Base-by-base conservation (phyloP, 1,140 invertebrate species). In the Aplysia californica region DNA sequence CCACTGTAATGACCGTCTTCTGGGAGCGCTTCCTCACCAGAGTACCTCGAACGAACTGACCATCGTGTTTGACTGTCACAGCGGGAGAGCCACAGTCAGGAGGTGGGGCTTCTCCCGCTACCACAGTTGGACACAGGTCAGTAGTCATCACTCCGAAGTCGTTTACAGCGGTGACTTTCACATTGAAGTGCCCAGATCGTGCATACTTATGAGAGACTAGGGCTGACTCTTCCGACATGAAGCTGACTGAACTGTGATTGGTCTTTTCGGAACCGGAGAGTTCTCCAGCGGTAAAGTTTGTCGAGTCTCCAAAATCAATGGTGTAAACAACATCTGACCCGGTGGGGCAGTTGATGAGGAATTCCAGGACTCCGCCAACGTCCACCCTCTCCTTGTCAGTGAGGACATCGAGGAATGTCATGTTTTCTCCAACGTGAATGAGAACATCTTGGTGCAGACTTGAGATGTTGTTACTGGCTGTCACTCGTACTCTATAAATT, bases 351-450 rank as follows among this genome's bases (percentile, higher is more conserved):
- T 75, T 79, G 0, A 87, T 68, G 2, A 39, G 73, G 36, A 87
- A 78, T 10, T 69, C 76, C 20, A 83, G 76, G 3, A 81, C 67
- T 10, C 81, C 69, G 38, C 74, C 66, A 1, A 78, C 59, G 2
- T 33, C 20, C 23, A 85, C 80, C 65, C 87, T 66, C 6, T 81
- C 83, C 2, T 66, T 79, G 18, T 61, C 64, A 31, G 84, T 84
- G 18, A 74, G 77, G 21, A 89, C 35, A 77, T 89, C 88, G 10
- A 88, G 61, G 44, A 79, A 83, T 2, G 84, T 84, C n/a, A 89
- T 85, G 69, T 87, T 85, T 61, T 88, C 71, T 3, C 88, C 88
- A 29, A 88, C 87, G 65, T 88, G 86, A 1, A 84, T 74, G 3
- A 79, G 35, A 26, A 75, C 73, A 44, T 79, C 80, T 3, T 78